These are phyloP conservation scores for Zosterops japonicus DNA, from an alignment of 2,113 vertebrate genomes.

Conservation along the genomic window DNA sequence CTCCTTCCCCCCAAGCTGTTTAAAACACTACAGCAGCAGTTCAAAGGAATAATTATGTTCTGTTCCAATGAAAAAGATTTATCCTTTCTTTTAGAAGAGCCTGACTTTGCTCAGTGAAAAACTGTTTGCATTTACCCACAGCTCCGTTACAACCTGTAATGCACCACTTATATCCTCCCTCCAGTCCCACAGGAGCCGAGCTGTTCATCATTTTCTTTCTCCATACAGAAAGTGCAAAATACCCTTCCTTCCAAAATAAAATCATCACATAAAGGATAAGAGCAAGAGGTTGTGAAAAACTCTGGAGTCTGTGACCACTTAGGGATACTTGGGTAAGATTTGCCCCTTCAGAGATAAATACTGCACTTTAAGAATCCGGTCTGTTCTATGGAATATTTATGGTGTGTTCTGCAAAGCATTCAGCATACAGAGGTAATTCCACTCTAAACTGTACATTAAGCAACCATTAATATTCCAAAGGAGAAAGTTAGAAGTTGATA, in stretches of 20 bases:
- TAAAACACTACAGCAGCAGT: background rate
- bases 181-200: background rate
- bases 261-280: background rate
- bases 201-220: background rate
- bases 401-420: background rate
- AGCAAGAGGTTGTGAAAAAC: background rate
- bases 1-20: background rate
- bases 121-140: background rate
- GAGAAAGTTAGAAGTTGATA: background rate
- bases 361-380: background rate
- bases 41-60: background rate
- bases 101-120: background rate
- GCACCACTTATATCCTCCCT: background rate
- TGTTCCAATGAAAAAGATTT: background rate
- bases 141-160: background rate
- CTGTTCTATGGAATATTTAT: background rate
- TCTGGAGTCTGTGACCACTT: background rate
- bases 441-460: background rate
- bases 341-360: background rate
- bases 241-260: background rate
- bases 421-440: background rate
- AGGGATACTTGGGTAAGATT: background rate
- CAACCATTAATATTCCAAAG: background rate
- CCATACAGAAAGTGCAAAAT: background rate
- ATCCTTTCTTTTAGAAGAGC: background rate